Evolutionary conservation across 1,140 invertebrate species (phyloP).

Genomic region (Cherax destructor): DNA sequence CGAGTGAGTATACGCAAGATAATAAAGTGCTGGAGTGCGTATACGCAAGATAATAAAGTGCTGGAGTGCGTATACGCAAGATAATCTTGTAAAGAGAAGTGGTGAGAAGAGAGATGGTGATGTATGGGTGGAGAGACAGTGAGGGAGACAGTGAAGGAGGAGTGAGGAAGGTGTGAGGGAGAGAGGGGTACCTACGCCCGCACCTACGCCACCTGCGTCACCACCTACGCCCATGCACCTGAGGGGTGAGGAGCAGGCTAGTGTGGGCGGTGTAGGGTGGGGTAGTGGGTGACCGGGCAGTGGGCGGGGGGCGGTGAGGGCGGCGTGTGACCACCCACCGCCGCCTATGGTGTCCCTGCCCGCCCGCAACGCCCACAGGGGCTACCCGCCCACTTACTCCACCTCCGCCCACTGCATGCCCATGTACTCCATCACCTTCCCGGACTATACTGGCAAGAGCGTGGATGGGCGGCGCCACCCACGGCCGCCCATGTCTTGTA

Average conservation of each 20-base stretch:
- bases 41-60: too few species aligned
- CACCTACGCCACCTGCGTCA: background rate
- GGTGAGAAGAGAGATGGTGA: background rate
- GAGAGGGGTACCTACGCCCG: background rate
- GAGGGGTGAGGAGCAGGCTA: slow-evolving; percentile 39
- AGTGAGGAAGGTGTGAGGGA: background rate
- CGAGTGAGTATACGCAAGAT: too few species aligned
- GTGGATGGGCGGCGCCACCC: background rate
- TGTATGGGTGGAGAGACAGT: background rate
- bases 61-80: too few species aligned
- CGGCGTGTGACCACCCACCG: background rate
- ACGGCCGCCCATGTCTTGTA: slow-evolving; percentile 6
- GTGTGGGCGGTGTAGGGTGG: slow-evolving; percentile 29
- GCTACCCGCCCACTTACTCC: slow-evolving; percentile 12
- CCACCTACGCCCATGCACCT: slow-evolving; percentile 29
- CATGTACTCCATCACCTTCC: slow-evolving; percentile 61
- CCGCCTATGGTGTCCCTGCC: background rate
- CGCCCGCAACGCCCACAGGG: background rate
- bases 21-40: too few species aligned
- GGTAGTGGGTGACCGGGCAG: slow-evolving; percentile 34
- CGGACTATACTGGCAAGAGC: slow-evolving; percentile 42
- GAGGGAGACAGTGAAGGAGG: background rate
- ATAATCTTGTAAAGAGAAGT: background rate
- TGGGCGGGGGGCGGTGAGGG: slow-evolving; percentile 37
- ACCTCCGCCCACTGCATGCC: slow-evolving; percentile 42